Evolutionary conservation across 2,113 vertebrate genomes (phyloP).

Genomic region (Chamaetylas fuelleborni): DNA sequence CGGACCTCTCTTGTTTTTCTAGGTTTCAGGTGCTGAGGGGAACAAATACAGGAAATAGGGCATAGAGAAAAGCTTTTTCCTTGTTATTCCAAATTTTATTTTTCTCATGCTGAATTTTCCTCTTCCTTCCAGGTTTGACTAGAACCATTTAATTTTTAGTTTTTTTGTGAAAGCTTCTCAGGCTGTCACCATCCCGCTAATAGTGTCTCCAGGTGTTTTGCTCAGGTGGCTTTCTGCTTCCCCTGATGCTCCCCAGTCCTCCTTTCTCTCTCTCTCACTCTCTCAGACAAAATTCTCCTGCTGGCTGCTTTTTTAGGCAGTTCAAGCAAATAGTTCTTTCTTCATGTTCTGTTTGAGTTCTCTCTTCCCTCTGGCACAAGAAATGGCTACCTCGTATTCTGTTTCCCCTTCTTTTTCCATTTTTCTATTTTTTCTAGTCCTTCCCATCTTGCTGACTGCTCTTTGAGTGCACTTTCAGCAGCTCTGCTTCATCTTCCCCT

Average conservation of each 20-base stretch:
- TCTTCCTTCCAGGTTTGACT: background rate
- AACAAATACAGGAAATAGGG: background rate
- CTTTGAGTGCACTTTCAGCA: background rate
- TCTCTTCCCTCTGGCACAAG: background rate
- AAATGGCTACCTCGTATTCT: background rate
- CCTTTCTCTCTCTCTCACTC: background rate
- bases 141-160: background rate
- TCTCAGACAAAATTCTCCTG: background rate
- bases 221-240: background rate
- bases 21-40: background rate
- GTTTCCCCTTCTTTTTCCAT: background rate
- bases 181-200: background rate
- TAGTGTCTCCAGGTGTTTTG: background rate
- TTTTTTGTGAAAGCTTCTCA: background rate
- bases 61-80: background rate
- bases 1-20: background rate
- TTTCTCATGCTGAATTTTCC: background rate
- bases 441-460: background rate
- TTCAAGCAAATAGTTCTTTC: background rate
- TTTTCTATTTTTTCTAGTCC: background rate
- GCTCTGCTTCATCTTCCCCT: background rate
- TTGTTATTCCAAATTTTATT: background rate
- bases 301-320: background rate
- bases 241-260: background rate
- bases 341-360: background rate